These are phyloP conservation scores for Cossypha dichroa DNA, from an alignment of 2,797 vertebrate species.

Conservation along the genomic window DNA sequence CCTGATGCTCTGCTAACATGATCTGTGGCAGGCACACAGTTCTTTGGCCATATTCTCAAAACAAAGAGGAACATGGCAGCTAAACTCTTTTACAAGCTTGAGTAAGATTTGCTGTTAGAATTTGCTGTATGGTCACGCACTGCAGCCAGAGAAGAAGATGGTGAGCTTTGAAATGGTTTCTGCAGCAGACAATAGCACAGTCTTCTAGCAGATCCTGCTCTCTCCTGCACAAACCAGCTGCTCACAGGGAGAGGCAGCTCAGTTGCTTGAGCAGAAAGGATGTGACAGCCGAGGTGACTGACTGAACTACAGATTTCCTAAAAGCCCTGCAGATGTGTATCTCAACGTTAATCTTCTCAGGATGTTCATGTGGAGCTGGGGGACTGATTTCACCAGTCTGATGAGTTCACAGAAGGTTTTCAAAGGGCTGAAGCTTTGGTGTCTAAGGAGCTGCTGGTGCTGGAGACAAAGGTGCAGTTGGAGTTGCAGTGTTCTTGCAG, in stretches of 20 bases:
- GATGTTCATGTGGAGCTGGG: not conserved
- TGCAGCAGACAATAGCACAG: not conserved
- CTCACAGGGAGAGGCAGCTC: not conserved
- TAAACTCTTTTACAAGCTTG: not conserved
- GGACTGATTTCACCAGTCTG: not conserved
- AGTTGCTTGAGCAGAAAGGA: not conserved
- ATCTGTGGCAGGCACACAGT: not conserved
- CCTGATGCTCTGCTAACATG: rapidly evolving
- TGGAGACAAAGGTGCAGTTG: not conserved
- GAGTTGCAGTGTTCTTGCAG: not conserved
- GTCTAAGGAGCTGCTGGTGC: not conserved
- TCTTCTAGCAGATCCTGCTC: not conserved
- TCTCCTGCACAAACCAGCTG: not conserved
- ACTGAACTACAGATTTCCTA: not conserved
- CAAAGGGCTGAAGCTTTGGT: not conserved
- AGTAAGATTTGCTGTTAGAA: not conserved
- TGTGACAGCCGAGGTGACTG: not conserved
- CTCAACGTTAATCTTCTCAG: not conserved
- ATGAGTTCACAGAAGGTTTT: not conserved
- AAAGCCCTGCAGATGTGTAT: not conserved
- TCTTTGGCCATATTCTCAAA: not conserved
- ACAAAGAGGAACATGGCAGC: not conserved
- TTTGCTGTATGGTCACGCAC: not conserved
- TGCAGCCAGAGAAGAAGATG: not conserved
- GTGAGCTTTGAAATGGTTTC: not conserved